Evolutionary conservation across 2,888 invertebrate species (phyloP).

Genomic region (Muschampia plurimacula): DNA sequence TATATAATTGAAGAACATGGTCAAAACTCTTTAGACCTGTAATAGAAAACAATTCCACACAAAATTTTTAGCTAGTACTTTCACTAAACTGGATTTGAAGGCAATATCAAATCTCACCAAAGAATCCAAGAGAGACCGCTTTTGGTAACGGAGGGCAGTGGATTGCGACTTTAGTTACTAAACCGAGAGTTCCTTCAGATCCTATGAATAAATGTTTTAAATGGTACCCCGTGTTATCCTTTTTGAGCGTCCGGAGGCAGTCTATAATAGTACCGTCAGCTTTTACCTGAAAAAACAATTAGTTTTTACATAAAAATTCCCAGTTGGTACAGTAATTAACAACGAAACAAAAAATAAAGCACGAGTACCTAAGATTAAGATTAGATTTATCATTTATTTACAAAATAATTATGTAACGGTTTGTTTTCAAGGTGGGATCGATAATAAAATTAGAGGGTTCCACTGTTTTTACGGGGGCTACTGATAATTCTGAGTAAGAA

Average conservation of each 20-base stretch:
- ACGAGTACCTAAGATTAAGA: too few species aligned
- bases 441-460: too few species aligned
- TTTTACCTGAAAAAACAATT: constrained; percentile 86
- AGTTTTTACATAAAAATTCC: neutral
- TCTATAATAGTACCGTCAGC: constrained; percentile 95
- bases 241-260: constrained; percentile 91
- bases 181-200: constrained; percentile 97
- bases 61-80: neutral
- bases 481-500: too few species aligned
- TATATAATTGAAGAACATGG: constrained; percentile 90
- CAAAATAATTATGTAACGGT: too few species aligned
- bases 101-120: constrained; percentile 86
- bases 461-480: too few species aligned
- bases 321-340: too few species aligned
- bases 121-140: constrained; percentile 93
- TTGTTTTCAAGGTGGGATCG: too few species aligned
- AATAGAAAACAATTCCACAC: constrained; percentile 38
- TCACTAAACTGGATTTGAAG: neutral
- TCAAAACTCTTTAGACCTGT: constrained; percentile 91
- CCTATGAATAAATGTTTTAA: constrained; percentile 98
- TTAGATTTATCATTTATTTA: too few species aligned
- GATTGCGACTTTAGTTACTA: constrained; percentile 96
- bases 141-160: constrained; percentile 95
- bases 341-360: too few species aligned
- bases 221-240: constrained; percentile 99